Base-by-base conservation (phyloP, 1,140 invertebrate genomes). In the Dryas iulia region DNA sequence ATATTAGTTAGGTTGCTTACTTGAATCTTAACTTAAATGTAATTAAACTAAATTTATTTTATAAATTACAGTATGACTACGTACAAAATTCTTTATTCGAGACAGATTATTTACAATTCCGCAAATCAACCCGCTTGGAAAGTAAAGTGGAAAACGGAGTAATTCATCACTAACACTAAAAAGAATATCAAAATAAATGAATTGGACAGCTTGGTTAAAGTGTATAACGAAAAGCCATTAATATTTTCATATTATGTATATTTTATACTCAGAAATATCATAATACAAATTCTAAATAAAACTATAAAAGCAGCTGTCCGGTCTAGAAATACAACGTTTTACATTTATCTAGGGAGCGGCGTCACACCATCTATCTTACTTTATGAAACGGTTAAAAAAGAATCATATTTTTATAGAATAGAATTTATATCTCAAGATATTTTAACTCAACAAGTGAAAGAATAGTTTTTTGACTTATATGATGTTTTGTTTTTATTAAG, bases 331-430 rank as follows among this genome's bases (percentile, higher is more conserved):
- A 47, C 18, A 21, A 47, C 39, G 39, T 47, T 47, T 47, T 47
- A 47, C 39, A 47, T 47, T 47, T 47, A 47, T 47, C 39, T 21
- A 47, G 39, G 39, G 39, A 47, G 39, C 39, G 14, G 18, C 39
- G 39, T 14, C 33, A 39, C 33, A 39, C n/a, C 39, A 47, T 39
- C 39, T 47, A 47, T 47, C 39, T 47, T 39, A 21, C 39, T 47
- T 47, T 47, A 21, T 47, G 39, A 47, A 47, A 47, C 39, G 39
- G 14, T 47, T 47, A 21, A 39, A 47, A 47, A 47, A 47, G 39
- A 47, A 47, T 47, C 10, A 47, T 47, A 47, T 21, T 10, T 47
- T 47, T 3, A 47, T 2, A 39, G 0, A 39, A 14, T 18, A 47
- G 39, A 47, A 21, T 10, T 47, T 47, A 47, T 47, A 47, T 47